These are phyloP conservation scores for Beroe ovata DNA, from an alignment of 37 sponge, comb jelly and placozoan genomes.

Conservation along the genomic window DNA sequence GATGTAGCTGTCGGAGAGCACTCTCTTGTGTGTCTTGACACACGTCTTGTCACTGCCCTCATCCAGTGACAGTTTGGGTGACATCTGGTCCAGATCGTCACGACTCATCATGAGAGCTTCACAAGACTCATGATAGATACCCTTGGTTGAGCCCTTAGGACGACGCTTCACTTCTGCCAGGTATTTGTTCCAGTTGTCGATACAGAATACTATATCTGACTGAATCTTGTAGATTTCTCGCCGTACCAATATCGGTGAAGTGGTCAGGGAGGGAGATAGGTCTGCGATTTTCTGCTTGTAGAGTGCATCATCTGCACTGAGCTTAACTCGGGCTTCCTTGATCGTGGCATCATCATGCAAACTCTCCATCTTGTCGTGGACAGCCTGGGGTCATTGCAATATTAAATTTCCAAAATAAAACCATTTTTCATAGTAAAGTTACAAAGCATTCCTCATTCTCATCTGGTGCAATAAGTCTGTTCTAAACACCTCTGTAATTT, in stretches of 20 bases:
- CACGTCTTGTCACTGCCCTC: not conserved
- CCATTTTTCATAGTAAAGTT: too few relatives aligned
- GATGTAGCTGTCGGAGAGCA: not conserved
- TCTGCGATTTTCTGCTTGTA: slow-evolving; percentile 40
- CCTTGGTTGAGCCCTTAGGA: not conserved
- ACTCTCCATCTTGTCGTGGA: slow-evolving; percentile 15
- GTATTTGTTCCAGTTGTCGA: slow-evolving; percentile 57
- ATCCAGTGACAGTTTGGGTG: not conserved
- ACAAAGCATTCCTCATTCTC: too few relatives aligned
- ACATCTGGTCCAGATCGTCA: not conserved
- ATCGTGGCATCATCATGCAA: not conserved
- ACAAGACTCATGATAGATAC: not conserved
- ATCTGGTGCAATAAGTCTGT: too few relatives aligned
- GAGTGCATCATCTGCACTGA: not conserved
- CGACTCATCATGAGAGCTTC: not conserved
- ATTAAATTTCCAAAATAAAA: too few relatives aligned
- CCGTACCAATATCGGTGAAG: slow-evolving; percentile 6
- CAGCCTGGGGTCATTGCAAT: slow-evolving; percentile 27
- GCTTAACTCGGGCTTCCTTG: not conserved
- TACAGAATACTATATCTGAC: slow-evolving; percentile 1
- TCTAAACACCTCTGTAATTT: too few relatives aligned
- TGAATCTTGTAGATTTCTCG: slow-evolving; percentile 20
- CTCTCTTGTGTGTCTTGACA: not conserved
- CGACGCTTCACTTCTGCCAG: slow-evolving; percentile 8
- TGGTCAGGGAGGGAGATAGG: not conserved